phyloP scores from a whole-genome alignment of 2,113 vertebrate genomes.

The Corythoichthys intestinalis region DNA sequence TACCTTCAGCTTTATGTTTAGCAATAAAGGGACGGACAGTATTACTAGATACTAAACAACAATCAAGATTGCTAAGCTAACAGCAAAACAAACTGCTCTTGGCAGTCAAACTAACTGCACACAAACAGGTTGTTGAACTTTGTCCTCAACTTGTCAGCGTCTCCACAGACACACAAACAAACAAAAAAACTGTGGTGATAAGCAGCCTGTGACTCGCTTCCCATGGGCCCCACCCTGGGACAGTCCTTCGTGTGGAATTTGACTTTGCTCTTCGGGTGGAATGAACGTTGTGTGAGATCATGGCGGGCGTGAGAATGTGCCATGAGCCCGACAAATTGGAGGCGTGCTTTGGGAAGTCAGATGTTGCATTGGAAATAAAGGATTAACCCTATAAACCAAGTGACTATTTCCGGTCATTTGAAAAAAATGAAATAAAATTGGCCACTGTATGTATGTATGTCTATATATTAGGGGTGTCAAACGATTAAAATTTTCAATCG shows the following conservation, averaged over 20 bases:
- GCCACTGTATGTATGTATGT: no score
- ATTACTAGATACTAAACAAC: no score
- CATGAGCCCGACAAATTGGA: neutral
- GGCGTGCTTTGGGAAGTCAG: neutral
- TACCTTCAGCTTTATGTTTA: no score
- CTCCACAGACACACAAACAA: constrained; percentile 5
- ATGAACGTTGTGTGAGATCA: neutral
- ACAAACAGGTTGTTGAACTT: neutral
- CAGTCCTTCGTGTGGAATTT: constrained; percentile 8
- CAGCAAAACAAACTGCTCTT: neutral
- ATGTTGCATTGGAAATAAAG: neutral
- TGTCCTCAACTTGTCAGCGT: neutral
- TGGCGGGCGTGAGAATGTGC: neutral
- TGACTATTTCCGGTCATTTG: no score
- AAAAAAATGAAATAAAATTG: no score
- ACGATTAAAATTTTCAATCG: no score
- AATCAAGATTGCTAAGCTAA: neutral
- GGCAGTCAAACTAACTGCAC: neutral
- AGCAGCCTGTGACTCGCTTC: constrained; percentile 27
- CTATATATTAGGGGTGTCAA: no score
- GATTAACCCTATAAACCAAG: no score
- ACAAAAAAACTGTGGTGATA: neutral
- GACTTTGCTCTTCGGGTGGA: constrained; percentile 14
- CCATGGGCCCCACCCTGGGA: constrained; percentile 38
- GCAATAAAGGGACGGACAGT: no score